Conservation (phyloP, 2,113 vertebrate species). For the Cebus imitator region DNA sequence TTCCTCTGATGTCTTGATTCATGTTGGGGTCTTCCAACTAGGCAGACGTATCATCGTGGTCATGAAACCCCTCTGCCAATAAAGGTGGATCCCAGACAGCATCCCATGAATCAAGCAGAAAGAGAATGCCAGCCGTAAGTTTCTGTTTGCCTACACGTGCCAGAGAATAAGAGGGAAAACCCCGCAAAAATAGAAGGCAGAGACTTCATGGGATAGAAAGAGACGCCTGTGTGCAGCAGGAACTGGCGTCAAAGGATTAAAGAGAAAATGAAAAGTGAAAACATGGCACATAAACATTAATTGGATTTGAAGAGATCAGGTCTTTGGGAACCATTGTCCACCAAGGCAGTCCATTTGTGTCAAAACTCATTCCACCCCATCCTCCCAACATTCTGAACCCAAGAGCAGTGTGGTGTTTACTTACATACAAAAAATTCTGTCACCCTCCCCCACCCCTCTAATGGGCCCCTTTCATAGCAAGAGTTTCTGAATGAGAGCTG, state of each 20-base stretch:
- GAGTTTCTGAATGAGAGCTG: constrained; percentile 1
- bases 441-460: background rate
- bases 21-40: constrained; percentile 27
- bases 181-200: background rate
- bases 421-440: background rate
- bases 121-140: background rate
- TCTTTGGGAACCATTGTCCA: background rate
- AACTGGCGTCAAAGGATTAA: background rate
- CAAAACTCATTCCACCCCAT: background rate
- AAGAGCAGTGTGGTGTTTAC: background rate
- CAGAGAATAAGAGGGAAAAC: background rate
- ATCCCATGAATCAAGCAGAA: background rate
- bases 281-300: background rate
- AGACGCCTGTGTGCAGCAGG: background rate
- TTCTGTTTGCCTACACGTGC: constrained; percentile 1
- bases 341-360: background rate
- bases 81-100: background rate
- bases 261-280: constrained; percentile 35
- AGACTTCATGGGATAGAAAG: background rate
- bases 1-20: constrained; percentile 61
- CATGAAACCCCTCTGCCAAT: constrained; percentile 11
- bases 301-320: background rate
- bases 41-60: background rate
- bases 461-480: background rate
- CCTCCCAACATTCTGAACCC: background rate